Conservation (phyloP, 2,113 vertebrate species). For the Lophotis ruficrista region DNA sequence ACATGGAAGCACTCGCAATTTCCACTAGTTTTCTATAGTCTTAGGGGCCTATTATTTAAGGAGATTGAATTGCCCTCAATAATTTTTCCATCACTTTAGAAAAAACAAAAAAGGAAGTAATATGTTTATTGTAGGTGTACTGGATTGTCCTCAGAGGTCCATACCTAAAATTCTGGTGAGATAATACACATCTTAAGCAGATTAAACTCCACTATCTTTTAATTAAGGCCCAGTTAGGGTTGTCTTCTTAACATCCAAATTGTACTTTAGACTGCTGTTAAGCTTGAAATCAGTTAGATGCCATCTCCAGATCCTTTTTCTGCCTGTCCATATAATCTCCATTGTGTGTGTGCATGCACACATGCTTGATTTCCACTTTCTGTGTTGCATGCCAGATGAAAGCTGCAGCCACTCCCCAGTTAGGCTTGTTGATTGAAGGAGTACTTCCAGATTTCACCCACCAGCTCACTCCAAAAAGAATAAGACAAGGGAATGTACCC, state of each 20-base stretch:
- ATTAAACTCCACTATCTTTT: background rate
- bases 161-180: background rate
- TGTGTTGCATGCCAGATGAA: background rate
- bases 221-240: background rate
- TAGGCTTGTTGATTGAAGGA: background rate
- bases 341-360: too few relatives aligned
- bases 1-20: background rate
- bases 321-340: background rate
- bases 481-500: background rate
- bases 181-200: background rate
- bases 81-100: background rate
- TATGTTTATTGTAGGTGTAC: background rate
- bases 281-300: background rate
- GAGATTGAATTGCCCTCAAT: fast-evolving
- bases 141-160: background rate
- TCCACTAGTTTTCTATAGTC: background rate
- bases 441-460: background rate
- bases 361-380: background rate
- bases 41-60: background rate
- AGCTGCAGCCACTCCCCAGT: background rate
- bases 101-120: background rate
- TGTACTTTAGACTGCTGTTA: background rate
- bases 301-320: background rate
- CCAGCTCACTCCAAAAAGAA: background rate
- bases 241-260: background rate